Percentiles rank a stretch among this genome's conserved stretches.
Conservation (phyloP, 1,140 invertebrate species). For the Rhagoletis pomonella region DNA sequence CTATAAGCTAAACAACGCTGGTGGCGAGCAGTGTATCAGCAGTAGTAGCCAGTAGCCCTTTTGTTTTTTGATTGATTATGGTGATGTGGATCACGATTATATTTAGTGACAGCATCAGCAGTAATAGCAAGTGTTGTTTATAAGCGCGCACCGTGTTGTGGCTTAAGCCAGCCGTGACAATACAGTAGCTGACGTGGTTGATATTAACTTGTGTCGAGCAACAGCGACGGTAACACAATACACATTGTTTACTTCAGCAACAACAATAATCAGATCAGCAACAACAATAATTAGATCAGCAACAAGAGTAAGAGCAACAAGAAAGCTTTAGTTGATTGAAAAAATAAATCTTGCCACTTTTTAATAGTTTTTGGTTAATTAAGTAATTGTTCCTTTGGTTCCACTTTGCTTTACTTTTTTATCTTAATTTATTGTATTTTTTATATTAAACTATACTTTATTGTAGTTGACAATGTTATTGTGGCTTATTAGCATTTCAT, state of each 20-base stretch:
- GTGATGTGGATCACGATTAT: not conserved
- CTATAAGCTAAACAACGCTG: not conserved
- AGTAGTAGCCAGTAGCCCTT: not conserved
- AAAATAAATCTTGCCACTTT: not conserved
- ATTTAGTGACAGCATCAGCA: not conserved
- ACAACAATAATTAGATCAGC: not conserved
- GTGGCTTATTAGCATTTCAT: too few relatives aligned
- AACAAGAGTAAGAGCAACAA: slow-evolving; percentile 7
- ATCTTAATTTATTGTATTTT: not conserved
- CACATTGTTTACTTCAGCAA: not conserved
- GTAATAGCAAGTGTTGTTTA: not conserved
- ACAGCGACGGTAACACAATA: not conserved
- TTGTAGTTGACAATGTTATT: not conserved
- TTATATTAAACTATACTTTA: not conserved
- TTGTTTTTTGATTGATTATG: not conserved
- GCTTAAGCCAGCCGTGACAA: slow-evolving; percentile 17
- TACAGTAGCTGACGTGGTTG: slow-evolving; percentile 24
- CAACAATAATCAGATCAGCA: not conserved
- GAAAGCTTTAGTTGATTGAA: not conserved
- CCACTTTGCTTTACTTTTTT: not conserved
- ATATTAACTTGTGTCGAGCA: slow-evolving; percentile 26
- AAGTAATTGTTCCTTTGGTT: not conserved
- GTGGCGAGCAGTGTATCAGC: not conserved
- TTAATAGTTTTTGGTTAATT: not conserved
- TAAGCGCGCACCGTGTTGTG: not conserved